A percentile compares a stretch with the other conserved stretches of the same genome.
Conservation (phyloP, 2,797 vertebrate species). For the Hylomyscus alleni region DNA sequence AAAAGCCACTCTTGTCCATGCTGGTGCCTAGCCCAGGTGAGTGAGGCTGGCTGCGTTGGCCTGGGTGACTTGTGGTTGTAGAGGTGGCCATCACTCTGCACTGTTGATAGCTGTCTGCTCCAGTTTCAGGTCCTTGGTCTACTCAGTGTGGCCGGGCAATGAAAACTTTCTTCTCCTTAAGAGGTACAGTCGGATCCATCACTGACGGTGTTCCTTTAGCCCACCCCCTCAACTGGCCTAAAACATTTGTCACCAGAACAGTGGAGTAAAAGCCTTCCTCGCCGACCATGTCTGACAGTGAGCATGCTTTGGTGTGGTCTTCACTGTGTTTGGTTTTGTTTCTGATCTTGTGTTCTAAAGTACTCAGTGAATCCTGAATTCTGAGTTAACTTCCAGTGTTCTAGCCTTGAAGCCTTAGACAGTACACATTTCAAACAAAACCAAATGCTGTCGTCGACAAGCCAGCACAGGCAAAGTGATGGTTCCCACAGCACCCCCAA, state of each 20-base stretch:
- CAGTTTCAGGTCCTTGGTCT: conserved; percentile 38
- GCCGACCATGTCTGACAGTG: conserved; percentile 43
- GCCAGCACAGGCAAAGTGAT: conserved; percentile 72
- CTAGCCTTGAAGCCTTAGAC: conserved; percentile 82
- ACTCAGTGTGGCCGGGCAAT: conserved; percentile 71
- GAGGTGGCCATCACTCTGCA: conserved; percentile 69
- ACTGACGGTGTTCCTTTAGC: conserved; percentile 8
- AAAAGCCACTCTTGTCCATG: conserved; percentile 75
- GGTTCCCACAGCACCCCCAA: conserved; percentile 38
- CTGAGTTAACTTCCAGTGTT: conserved; percentile 73
- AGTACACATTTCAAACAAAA: conserved; percentile 76
- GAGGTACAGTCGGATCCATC: not conserved
- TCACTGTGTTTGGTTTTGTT: conserved; percentile 77
- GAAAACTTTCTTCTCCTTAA: conserved; percentile 73
- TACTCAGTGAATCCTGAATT: conserved; percentile 76
- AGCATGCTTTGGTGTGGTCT: conserved; percentile 65
- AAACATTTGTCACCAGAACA: conserved; percentile 67
- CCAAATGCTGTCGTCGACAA: conserved; percentile 76
- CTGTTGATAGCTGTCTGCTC: conserved; percentile 70
- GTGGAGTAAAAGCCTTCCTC: conserved; percentile 62
- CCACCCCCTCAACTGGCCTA: conserved; percentile 32
- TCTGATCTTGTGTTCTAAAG: conserved; percentile 57
- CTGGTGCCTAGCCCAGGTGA: conserved; percentile 56
- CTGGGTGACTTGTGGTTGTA: conserved; percentile 66
- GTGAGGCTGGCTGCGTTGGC: conserved; percentile 62